Base-by-base conservation (phyloP, 64 coral and sea anemone genomes). In the Pocillopora verrucosa region DNA sequence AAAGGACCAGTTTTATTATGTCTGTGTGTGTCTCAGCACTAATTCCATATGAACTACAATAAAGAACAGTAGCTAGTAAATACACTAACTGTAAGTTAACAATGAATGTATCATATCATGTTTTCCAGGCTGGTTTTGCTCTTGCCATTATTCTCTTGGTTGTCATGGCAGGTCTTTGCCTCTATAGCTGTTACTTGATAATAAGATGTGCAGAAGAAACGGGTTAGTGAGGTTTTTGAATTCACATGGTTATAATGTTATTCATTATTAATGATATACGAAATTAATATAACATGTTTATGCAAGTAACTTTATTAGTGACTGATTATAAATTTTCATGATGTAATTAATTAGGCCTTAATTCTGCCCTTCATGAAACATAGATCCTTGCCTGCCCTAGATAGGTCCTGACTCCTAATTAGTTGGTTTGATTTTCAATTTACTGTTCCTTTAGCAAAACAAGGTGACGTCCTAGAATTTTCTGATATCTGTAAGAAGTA, bases 51-150 rank as follows among this genome's bases (percentile, higher is more conserved):
- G 30, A 30, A 30, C 30, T 30, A 30, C 30, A 30, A 51, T 51
- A 51, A 51, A 51, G 41, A 51, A 51, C 7, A 51, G 3, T 51
- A 51, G 41, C 41, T 1, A 51, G 41, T 51, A 51, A 51, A 51
- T 0, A 51, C 41, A 51, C 41, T 30, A 30, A 30, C 30, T 51
- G 41, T 51, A 51, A 16, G 34, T 17, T 87, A 68, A 19, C 20
- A 17, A 51, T 15, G 45, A 35, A 17, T 41, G 24, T 30, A 1
- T 19, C 4, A 16, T 5, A 34, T 45, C 72, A 22, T 65, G 1
- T 59, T 60, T 92, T 80, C 16, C 78, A 98, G 96, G 96, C 96
- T 90, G 96, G 96, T 51, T 98, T 98, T 98, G 88, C 90, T 82
- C 86, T 92, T 92, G 96, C 90, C 22, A 82, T 98, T 30, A 74